Percentiles rank a stretch among this genome's conserved stretches.
These are phyloP conservation scores for Luperina testacea DNA, from an alignment of 2,888 invertebrate genomes.

Conservation along the genomic window DNA sequence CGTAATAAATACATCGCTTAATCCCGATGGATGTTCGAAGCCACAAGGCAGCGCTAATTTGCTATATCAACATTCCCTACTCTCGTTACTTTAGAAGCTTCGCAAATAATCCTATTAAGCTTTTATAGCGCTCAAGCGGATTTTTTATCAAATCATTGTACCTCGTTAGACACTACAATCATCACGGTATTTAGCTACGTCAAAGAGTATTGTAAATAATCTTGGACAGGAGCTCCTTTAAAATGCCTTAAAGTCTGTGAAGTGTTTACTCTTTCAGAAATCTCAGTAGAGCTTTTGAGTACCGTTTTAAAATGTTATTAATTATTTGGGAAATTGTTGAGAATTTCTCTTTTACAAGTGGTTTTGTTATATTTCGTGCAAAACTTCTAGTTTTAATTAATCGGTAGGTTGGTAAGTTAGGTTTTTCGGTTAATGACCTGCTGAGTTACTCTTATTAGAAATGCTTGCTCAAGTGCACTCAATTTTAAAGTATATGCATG, in stretches of 20 bases:
- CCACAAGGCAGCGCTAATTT: constrained; percentile 54
- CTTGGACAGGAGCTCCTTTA: constrained; percentile 27
- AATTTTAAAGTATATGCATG: constrained; percentile 16
- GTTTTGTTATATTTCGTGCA: not conserved
- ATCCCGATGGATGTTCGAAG: constrained; percentile 50
- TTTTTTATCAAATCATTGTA: constrained; percentile 59
- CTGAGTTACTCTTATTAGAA: not conserved
- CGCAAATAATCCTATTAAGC: constrained; percentile 54
- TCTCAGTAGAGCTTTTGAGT: constrained; percentile 23
- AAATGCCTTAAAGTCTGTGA: constrained; percentile 33
- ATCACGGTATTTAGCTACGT: constrained; percentile 31
- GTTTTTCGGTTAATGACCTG: not conserved
- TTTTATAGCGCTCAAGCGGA: constrained; percentile 43
- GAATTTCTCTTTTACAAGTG: constrained; percentile 8
- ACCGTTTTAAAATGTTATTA: constrained; percentile 33
- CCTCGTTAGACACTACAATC: constrained; percentile 60
- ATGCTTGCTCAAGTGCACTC: not conserved
- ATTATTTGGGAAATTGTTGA: constrained; percentile 29
- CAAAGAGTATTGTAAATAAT: constrained; percentile 51
- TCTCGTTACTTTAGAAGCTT: constrained; percentile 42
- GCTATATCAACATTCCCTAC: constrained; percentile 44
- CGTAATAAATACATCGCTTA: constrained; percentile 57
- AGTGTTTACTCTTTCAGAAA: constrained; percentile 47
- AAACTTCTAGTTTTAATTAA: not conserved
- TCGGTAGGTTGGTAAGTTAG: not conserved